Percentiles rank a stretch among this genome's conserved stretches.
phyloP scores from a whole-genome alignment of 2,888 invertebrate species.

The Zygothrica quintamaculata region DNA sequence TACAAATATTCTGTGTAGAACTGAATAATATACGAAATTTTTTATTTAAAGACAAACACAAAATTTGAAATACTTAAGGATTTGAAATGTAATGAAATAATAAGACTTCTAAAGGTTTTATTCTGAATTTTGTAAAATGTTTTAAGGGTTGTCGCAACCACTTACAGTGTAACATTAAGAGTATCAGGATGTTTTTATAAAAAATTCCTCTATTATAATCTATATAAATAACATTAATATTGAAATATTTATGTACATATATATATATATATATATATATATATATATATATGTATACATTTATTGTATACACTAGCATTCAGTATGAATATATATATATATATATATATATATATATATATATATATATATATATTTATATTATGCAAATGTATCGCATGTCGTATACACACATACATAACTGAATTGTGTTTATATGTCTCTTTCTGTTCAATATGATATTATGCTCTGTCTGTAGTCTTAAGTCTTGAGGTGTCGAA shows the following conservation, averaged over 20 bases:
- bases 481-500: slow-evolving; percentile 65
- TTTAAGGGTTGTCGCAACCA: too few relatives aligned
- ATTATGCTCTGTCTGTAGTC: slow-evolving; percentile 53
- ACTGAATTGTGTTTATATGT: slow-evolving; percentile 57
- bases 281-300: slow-evolving; percentile 19
- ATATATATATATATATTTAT: slow-evolving; percentile 28
- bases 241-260: slow-evolving; percentile 28
- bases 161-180: too few relatives aligned
- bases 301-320: slow-evolving; percentile 25
- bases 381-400: slow-evolving; percentile 54
- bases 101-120: too few relatives aligned
- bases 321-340: slow-evolving; percentile 7
- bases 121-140: too few relatives aligned
- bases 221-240: slow-evolving; percentile 35
- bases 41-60: too few relatives aligned
- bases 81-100: too few relatives aligned
- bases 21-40: too few relatives aligned
- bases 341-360: slow-evolving; percentile 6
- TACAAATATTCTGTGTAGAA: too few relatives aligned
- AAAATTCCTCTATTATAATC: too few relatives aligned
- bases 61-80: too few relatives aligned
- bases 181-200: too few relatives aligned
- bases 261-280: slow-evolving; percentile 14
- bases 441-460: slow-evolving; percentile 68
- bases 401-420: slow-evolving; percentile 25